Evolutionary conservation across 2,113 vertebrate genomes (phyloP), one percentile per base, ranked within the genome.

Genomic region (Dissostichus mawsoni): DNA sequence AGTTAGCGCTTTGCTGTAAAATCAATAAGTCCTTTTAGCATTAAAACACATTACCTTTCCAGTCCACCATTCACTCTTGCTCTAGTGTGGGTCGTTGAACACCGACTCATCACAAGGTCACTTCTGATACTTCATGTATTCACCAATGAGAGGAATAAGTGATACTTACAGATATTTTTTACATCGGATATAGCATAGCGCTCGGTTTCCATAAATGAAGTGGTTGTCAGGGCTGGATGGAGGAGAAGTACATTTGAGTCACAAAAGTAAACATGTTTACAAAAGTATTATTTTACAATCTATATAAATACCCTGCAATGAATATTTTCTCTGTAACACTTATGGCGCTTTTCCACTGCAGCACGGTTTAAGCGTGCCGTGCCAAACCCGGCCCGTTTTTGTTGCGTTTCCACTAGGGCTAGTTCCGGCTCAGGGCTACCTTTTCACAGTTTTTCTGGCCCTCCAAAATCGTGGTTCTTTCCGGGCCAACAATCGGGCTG

Each of bases 171-270:
- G 74, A 78, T 91, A 95, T 44, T 92, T 93, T 47, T 89, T 51
- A 65, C 90, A 92, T 53, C 94, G 95, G 59, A 97, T 94, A 80
- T 95, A 97, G 65, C 96, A 97, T n/a, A 98, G 94, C 3, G 98
- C 96, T 92, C 98, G 48, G 89, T 99, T 99, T 69, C 97, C 96
- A 83, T 98, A 99, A 69, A 98, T 90, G 2, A 97, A 87, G 79
- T 98, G 95, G 83, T 98, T 98, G 67, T 94, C 93, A 66, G 96
- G 96, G 80, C 98, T 96, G 81, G n/a, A 71, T 25, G 68, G 23
- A 87, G 56, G 66, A 66, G 12, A 82, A 25, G 72, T 3, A 0
- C 62, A 52, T 29, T 29, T 29, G 29, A 29, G 29, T 29, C 29
- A 29, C 10, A 50, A 78, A 48, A 77, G 48, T 3, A 18, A 36